These are phyloP conservation scores for Crotalus horridus DNA, from an alignment of 2,113 vertebrate species.

Conservation along the genomic window DNA sequence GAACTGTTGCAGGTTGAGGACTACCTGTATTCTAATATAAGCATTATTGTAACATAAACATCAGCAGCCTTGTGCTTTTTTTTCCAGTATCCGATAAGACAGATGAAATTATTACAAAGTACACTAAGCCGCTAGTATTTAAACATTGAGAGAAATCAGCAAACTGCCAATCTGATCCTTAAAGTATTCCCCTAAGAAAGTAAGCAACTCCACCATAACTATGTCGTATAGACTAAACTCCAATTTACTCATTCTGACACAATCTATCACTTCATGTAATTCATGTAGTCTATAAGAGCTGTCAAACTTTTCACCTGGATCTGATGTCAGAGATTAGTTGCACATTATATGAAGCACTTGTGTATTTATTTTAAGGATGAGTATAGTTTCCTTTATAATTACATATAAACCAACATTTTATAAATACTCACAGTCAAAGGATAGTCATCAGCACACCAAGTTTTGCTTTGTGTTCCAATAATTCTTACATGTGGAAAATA, in stretches of 20 bases:
- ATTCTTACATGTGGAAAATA: slow-evolving; percentile 40
- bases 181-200: neutral
- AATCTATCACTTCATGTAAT: neutral
- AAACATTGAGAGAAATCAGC: neutral
- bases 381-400: neutral
- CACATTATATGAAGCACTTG: neutral
- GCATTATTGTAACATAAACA: neutral
- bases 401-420: slow-evolving; percentile 26
- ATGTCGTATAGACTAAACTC: neutral
- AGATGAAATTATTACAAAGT: neutral
- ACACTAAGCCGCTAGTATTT: neutral
- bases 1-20: too few relatives aligned
- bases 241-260: neutral
- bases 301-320: neutral
- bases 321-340: neutral
- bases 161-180: neutral
- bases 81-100: neutral
- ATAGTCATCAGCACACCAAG: slow-evolving; percentile 43
- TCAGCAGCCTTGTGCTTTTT: neutral
- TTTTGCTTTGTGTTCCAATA: slow-evolving; percentile 39
- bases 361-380: neutral
- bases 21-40: neutral
- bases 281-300: neutral
- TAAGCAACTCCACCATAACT: neutral
- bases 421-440: slow-evolving; percentile 41